Conservation (phyloP, 2,797 vertebrate species). For the Thaleichthys pacificus region DNA sequence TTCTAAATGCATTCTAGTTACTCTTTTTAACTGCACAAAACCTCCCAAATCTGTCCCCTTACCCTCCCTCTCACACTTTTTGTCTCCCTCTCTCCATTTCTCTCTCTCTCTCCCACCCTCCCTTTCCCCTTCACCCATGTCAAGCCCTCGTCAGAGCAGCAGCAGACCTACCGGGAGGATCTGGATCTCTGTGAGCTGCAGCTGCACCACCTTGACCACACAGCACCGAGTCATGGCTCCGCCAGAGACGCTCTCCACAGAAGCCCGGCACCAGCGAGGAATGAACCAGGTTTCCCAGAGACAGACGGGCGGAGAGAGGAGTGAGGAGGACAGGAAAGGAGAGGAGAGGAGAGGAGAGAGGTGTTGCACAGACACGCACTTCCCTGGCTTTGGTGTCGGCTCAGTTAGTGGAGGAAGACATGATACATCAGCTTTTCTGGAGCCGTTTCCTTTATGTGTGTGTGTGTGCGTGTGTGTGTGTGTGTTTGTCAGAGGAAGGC, state of each 20-base stretch:
- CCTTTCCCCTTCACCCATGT: neutral
- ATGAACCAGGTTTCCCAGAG: slow-evolving; percentile 21
- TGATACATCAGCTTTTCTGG: slow-evolving; percentile 82
- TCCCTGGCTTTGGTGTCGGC: slow-evolving; percentile 66
- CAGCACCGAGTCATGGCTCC: slow-evolving; percentile 72
- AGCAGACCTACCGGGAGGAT: slow-evolving; percentile 72
- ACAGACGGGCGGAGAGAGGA: slow-evolving; percentile 44
- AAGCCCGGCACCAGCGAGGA: neutral
- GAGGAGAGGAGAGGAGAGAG: slow-evolving; percentile 42
- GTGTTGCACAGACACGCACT: slow-evolving; percentile 48
- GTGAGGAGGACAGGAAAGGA: slow-evolving; percentile 36
- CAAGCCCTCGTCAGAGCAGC: neutral
- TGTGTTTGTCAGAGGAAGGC: slow-evolving; percentile 58
- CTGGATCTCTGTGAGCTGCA: slow-evolving; percentile 79
- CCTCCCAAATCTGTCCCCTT: neutral
- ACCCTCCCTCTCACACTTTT: neutral
- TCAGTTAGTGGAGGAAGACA: slow-evolving; percentile 77
- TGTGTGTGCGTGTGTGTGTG: slow-evolving; percentile 23
- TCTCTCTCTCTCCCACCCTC: slow-evolving; percentile 15
- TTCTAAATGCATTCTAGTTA: neutral
- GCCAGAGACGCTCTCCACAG: slow-evolving; percentile 43
- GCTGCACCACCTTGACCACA: slow-evolving; percentile 79
- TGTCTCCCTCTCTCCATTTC: neutral
- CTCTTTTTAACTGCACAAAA: neutral
- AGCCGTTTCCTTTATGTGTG: slow-evolving; percentile 64